Conservation (phyloP, 2,888 invertebrate species). For the Ceramica pisi region DNA sequence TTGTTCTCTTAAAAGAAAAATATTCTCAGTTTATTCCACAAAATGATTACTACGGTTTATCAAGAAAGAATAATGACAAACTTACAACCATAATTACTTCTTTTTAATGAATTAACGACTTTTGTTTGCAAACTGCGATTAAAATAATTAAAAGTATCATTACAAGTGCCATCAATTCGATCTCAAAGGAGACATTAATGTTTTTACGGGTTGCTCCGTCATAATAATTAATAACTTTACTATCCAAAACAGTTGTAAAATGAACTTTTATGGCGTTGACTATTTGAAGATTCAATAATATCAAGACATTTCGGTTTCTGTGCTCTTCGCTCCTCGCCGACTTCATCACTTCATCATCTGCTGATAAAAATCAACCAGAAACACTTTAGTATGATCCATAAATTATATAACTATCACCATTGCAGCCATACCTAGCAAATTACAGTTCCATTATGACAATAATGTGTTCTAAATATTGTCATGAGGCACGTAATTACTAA, state of each 20-base stretch:
- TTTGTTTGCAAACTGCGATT: conserved; percentile 87
- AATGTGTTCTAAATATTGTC: too few relatives aligned
- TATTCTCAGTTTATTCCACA: conserved; percentile 22
- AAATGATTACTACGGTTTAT: conserved; percentile 57
- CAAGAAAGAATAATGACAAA: conserved; percentile 67
- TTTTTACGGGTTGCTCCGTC: conserved; percentile 82
- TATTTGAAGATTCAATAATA: conserved; percentile 47
- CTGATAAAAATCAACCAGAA: too few relatives aligned
- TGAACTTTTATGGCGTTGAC: conserved; percentile 53
- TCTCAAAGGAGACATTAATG: conserved; percentile 88
- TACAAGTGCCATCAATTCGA: conserved; percentile 88
- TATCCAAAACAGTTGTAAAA: conserved; percentile 77
- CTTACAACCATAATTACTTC: conserved; percentile 79
- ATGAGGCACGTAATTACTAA: too few relatives aligned
- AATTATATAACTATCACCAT: too few relatives aligned
- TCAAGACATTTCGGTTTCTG: neutral
- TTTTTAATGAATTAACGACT: conserved; percentile 89
- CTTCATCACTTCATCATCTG: too few relatives aligned
- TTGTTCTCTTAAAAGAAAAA: conserved; percentile 19
- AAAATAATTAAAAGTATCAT: conserved; percentile 91
- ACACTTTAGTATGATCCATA: too few relatives aligned
- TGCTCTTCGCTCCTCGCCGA: too few relatives aligned
- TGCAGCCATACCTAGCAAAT: too few relatives aligned
- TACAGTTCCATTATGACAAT: too few relatives aligned
- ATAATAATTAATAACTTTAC: conserved; percentile 83